phyloP scores from a whole-genome alignment of 2,113 vertebrate genomes.

The Ailurus styani region DNA sequence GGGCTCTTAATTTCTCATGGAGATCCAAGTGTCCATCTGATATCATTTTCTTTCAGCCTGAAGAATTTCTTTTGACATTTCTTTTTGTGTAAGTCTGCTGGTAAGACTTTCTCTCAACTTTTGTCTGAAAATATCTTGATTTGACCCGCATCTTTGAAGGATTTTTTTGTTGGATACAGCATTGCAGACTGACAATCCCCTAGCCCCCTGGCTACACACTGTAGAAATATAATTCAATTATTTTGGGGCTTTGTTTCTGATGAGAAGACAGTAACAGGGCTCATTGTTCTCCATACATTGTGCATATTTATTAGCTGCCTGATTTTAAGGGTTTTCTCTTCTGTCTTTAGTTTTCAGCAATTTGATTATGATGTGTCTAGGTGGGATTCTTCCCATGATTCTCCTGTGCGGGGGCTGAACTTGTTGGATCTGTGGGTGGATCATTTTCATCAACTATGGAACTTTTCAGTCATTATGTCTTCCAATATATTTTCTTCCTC shows the following conservation, averaged over 20 bases:
- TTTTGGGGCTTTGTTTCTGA: neutral
- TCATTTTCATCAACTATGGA: neutral
- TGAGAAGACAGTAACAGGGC: neutral
- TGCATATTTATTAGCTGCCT: neutral
- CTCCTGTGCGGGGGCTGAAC: neutral
- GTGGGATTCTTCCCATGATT: neutral
- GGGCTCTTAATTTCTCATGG: neutral
- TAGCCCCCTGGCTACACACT: neutral
- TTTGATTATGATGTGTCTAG: neutral
- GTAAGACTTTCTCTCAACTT: neutral
- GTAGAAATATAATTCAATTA: neutral
- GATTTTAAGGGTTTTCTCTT: neutral
- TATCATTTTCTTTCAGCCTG: neutral
- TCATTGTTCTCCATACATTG: neutral
- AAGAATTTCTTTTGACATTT: conserved; percentile 12
- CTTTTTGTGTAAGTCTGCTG: neutral
- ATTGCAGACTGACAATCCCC: neutral
- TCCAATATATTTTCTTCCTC: neutral
- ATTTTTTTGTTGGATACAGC: neutral
- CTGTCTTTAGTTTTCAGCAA: neutral
- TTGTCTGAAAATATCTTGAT: neutral
- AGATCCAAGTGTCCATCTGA: neutral
- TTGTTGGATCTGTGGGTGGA: neutral
- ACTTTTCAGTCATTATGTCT: neutral
- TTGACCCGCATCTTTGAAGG: neutral